Conservation (phyloP, 2,113 vertebrate species). For the western clawed frog (Xenopus tropicalis) region UCB_Xtro_10.0 CM004446.2:4462501-4463000, state of each 20-base stretch:
- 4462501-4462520: too few relatives aligned
- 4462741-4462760: neutral
- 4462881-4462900: conserved; percentile 50
- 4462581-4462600: too few relatives aligned
- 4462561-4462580: too few relatives aligned
- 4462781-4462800: neutral
- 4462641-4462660: too few relatives aligned
- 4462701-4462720: neutral
- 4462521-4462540: too few relatives aligned
- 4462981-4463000: too few relatives aligned
- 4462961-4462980: too few relatives aligned
- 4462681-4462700: neutral
- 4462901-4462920: conserved; percentile 96
- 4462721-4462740: neutral
- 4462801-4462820: neutral
- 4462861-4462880: neutral
- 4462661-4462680: too few relatives aligned
- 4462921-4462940: conserved; percentile 85
- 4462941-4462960: neutral
- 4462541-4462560: too few relatives aligned
- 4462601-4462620: too few relatives aligned
- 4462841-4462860: too few relatives aligned
- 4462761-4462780: conserved; percentile 1
- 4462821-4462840: neutral
- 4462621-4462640: too few relatives aligned